Conservation (phyloP, 2,888 invertebrate species). For the Thysanoteuthis rhombus region DNA sequence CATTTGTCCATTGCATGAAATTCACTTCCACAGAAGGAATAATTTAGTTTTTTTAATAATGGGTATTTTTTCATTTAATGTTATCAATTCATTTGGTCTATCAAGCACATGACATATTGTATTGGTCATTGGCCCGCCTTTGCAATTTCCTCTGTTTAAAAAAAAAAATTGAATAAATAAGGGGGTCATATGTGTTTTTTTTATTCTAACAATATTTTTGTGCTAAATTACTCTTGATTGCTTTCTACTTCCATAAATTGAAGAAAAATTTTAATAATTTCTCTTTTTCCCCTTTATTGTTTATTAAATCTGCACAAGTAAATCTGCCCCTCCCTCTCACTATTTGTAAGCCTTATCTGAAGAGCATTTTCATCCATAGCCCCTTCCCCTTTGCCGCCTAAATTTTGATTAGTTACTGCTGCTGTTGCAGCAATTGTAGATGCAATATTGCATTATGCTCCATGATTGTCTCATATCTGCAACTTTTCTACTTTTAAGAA, state of each 20-base stretch:
- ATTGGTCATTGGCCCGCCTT: background rate
- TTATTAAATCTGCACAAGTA: background rate
- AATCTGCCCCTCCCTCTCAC: background rate
- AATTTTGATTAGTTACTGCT: background rate
- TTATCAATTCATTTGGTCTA: background rate
- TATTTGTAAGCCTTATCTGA: too few species aligned
- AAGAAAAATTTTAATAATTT: background rate
- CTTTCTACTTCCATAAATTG: conserved; percentile 12
- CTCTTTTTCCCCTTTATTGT: background rate
- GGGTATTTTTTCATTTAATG: background rate
- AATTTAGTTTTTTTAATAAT: background rate
- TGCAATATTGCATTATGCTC: background rate
- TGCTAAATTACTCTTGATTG: background rate
- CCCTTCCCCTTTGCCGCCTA: background rate
- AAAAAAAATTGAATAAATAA: background rate
- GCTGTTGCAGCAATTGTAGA: background rate
- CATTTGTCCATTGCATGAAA: background rate
- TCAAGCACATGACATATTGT: background rate
- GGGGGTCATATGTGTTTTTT: background rate
- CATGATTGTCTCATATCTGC: background rate
- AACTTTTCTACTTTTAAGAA: too few species aligned
- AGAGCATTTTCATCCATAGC: background rate
- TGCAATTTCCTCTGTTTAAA: background rate
- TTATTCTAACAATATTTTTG: background rate
- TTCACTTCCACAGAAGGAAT: background rate